Evolutionary conservation across 53 echinoderm and acorn worm species (phyloP), one percentile per base, ranked within the genome.

Genomic region (Astropecten irregularis): DNA sequence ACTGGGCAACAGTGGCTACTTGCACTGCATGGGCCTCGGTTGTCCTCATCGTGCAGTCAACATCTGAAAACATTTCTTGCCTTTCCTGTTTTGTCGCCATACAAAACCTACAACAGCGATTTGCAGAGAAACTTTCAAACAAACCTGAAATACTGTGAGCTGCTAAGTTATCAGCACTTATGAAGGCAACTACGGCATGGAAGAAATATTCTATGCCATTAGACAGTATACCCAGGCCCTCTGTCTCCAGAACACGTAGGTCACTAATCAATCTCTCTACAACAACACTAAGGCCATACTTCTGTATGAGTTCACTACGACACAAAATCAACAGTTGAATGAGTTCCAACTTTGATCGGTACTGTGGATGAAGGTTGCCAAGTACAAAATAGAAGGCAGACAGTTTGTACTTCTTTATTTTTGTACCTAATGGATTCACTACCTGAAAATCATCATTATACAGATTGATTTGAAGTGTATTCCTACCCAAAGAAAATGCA

Each of bases 341-440:
- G 39, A 84, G 76, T 57, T 84, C 54, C 57, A 89, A 53, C 61
- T 76, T 62, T 76, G 83, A 83, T 16, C 89, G 73, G 57, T 73
- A 84, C 50, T 84, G 47, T 76, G 84, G 89, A 16, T 84, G 77
- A 49, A 89, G 49, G 77, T 89, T 89, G 26, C 84, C 89, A 74
- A 89, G 84, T 40, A 84, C 58, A 74, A 84, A 89, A 53, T 89
- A 89, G 58, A 89, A 89, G 33, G 84, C 89, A 68, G 49, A 54
- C 52, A 89, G 52, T 77, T 89, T 84, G 29, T 84, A 73, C 54
- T 72, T 74, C 32, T 84, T 84, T 37, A 74, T 66, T 66, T 69
- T 89, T 63, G 76, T 66, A 55, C 89, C 89, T 40, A 89, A 46
- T 58, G 88, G 88, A 81, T 89, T 89, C 21, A 73, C 84, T 16